phyloP scores from a whole-genome alignment of 2,888 invertebrate species.

The Cantharis rustica region DNA sequence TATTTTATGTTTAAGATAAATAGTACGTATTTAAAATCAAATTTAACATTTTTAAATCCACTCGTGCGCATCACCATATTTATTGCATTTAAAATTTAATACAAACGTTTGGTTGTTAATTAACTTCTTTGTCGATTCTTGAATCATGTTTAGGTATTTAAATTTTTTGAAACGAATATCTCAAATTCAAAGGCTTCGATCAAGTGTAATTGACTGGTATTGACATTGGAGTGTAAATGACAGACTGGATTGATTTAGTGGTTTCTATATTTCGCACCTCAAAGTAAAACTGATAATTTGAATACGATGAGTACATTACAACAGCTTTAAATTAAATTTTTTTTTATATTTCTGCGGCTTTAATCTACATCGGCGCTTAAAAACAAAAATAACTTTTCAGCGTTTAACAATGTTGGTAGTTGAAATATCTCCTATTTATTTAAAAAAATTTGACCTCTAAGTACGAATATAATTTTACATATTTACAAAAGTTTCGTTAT shows the following conservation, averaged over 20 bases:
- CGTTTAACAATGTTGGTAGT: neutral
- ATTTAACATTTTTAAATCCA: neutral
- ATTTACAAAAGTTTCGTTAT: neutral
- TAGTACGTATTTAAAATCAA: neutral
- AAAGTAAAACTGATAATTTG: neutral
- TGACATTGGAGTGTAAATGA: constrained; percentile 3
- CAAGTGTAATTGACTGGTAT: neutral
- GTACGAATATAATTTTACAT: neutral
- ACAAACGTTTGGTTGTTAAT: neutral
- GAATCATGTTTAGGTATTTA: neutral
- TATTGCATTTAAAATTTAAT: neutral
- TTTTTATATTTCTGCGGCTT: neutral
- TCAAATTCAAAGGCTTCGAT: neutral
- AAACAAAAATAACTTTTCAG: neutral
- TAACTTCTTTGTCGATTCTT: neutral
- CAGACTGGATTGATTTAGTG: constrained; percentile 18
- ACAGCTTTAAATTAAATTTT: neutral
- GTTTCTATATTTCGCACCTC: constrained; percentile 1
- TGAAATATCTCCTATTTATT: neutral
- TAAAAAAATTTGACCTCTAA: neutral
- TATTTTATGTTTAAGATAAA: too few relatives aligned
- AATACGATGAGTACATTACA: neutral
- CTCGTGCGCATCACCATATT: neutral
- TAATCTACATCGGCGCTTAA: neutral
- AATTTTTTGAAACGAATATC: neutral